These are phyloP conservation scores for Orius laevigatus DNA, from an alignment of 1,140 invertebrate species.

Conservation along the genomic window DNA sequence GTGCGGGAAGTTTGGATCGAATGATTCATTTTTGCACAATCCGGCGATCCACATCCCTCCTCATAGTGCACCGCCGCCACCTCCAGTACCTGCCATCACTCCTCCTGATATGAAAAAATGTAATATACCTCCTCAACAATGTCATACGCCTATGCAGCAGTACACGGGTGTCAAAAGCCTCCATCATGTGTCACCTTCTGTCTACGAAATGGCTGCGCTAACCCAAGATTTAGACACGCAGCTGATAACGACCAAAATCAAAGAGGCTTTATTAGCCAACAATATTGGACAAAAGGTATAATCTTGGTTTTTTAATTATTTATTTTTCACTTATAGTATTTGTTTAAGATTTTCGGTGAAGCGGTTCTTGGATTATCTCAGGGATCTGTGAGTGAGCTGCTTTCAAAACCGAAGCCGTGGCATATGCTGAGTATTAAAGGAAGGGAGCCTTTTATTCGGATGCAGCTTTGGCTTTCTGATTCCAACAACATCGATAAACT, in stretches of 20 bases:
- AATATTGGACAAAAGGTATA: conserved; percentile 90
- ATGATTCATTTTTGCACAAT: conserved; percentile 12
- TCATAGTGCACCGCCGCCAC: conserved; percentile 24
- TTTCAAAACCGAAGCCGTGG: conserved; percentile 98
- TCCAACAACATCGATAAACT: conserved; percentile 81
- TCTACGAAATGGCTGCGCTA: conserved; percentile 91
- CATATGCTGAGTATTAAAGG: conserved; percentile 98
- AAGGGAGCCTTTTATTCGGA: conserved; percentile 91
- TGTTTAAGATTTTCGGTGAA: conserved; percentile 77
- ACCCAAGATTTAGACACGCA: conserved; percentile 94
- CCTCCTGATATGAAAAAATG: conserved; percentile 19
- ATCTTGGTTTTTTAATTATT: not conserved
- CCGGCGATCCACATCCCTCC: conserved; percentile 13
- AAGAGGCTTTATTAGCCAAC: conserved; percentile 88
- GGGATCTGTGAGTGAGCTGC: conserved; percentile 88
- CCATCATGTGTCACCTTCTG: conserved; percentile 65
- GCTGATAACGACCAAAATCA: conserved; percentile 90
- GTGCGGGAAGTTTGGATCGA: conserved; percentile 14
- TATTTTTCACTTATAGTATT: not conserved
- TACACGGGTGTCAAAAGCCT: conserved; percentile 46
- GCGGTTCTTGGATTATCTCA: conserved; percentile 89
- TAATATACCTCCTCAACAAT: conserved; percentile 27
- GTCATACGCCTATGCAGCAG: conserved; percentile 38
- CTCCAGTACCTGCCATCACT: conserved; percentile 29
- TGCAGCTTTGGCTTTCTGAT: conserved; percentile 94